These are phyloP conservation scores for Sorex fumeus DNA, from an alignment of 2,113 vertebrate species.

Conservation along the genomic window DNA sequence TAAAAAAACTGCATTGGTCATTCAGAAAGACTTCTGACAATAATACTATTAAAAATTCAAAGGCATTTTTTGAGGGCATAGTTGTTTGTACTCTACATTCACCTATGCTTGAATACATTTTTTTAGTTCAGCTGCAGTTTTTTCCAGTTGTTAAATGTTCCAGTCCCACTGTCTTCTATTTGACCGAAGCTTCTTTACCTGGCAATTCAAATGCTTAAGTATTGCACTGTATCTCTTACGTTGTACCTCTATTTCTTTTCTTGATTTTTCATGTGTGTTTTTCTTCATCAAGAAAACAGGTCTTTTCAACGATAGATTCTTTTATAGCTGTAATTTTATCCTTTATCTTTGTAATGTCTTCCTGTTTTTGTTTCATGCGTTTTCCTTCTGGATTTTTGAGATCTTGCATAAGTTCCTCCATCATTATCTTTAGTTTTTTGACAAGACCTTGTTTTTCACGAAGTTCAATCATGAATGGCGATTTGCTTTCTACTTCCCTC, in stretches of 20 bases:
- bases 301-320: conserved; percentile 84
- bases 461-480: conserved; percentile 87
- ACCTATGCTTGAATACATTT: conserved; percentile 69
- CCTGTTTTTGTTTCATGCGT: conserved; percentile 85
- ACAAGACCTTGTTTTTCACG: conserved; percentile 83
- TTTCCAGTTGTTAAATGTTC: conserved; percentile 88
- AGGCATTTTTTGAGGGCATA: neutral
- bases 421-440: conserved; percentile 85
- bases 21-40: neutral
- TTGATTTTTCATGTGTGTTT: conserved; percentile 87
- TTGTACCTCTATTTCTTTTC: conserved; percentile 91
- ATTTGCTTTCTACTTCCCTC: conserved; percentile 85
- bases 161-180: conserved; percentile 87
- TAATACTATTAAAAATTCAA: conserved; percentile 4
- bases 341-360: conserved; percentile 86
- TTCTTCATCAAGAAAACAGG: conserved; percentile 85
- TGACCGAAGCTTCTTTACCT: conserved; percentile 88
- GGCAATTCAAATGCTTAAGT: conserved; percentile 87
- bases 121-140: conserved; percentile 85
- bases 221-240: conserved; percentile 90
- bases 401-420: conserved; percentile 84
- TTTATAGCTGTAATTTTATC: conserved; percentile 82
- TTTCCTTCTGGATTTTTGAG: conserved; percentile 85
- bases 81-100: neutral
- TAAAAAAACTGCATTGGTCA: conserved; percentile 25